phyloP scores from a whole-genome alignment of 2,797 vertebrate species.

The Mus spretus region DNA sequence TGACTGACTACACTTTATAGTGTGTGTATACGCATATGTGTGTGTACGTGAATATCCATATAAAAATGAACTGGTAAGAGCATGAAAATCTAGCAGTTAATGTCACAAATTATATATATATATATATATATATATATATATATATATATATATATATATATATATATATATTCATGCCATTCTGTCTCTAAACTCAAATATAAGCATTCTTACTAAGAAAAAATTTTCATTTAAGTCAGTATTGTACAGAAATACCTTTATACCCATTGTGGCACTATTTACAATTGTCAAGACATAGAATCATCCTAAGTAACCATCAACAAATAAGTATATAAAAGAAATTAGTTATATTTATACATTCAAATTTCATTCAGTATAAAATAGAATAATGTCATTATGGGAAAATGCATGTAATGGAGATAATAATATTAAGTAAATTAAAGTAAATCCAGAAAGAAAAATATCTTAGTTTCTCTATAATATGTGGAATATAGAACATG shows the following conservation, averaged over 20 bases:
- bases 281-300: neutral
- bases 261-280: neutral
- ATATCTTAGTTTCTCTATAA: neutral
- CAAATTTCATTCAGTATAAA: neutral
- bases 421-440: neutral
- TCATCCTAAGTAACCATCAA: no score
- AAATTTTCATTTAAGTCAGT: neutral
- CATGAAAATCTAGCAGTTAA: neutral
- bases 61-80: neutral
- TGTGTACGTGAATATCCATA: neutral
- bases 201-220: neutral
- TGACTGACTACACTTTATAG: slow-evolving; percentile 15
- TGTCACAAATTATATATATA: no score
- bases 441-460: neutral
- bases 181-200: neutral
- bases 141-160: no score
- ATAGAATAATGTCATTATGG: neutral
- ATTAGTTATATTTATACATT: neutral
- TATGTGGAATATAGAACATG: neutral
- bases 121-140: no score
- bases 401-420: neutral
- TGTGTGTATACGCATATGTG: neutral
- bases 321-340: neutral
- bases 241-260: neutral
- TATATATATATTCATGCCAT: neutral